Conservation (phyloP, 2,797 vertebrate species). For the Smutsia gigantea region DNA sequence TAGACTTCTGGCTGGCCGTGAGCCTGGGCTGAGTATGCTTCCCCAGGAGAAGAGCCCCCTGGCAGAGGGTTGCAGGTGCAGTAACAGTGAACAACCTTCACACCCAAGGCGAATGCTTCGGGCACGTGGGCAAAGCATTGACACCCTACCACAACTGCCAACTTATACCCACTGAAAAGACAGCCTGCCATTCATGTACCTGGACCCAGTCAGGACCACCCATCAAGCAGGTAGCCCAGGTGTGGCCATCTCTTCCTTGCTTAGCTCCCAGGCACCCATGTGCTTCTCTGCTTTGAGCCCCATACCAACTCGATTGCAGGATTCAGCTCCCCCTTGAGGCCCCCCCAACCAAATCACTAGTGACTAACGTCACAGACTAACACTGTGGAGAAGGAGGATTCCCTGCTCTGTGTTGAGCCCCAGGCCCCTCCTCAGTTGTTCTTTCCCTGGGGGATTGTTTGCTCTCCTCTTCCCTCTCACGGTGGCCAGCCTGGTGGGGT, state of each 20-base stretch:
- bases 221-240: background rate
- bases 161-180: background rate
- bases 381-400: background rate
- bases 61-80: background rate
- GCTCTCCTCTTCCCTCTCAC: background rate
- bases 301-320: background rate
- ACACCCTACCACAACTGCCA: background rate
- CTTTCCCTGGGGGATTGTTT: background rate
- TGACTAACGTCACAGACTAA: too few species aligned
- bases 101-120: background rate
- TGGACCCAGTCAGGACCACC: background rate
- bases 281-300: background rate
- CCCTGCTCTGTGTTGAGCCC: background rate
- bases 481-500: background rate
- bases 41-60: background rate
- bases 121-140: background rate
- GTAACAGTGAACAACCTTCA: background rate
- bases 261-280: fast-evolving
- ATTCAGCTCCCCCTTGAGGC: background rate
- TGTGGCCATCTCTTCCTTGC: background rate
- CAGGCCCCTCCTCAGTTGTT: background rate
- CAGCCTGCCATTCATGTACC: background rate
- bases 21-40: too few species aligned
- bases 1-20: background rate
- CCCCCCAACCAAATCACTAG: background rate